phyloP scores from a whole-genome alignment of 2,113 vertebrate genomes.

The Syngnathus floridae region DNA sequence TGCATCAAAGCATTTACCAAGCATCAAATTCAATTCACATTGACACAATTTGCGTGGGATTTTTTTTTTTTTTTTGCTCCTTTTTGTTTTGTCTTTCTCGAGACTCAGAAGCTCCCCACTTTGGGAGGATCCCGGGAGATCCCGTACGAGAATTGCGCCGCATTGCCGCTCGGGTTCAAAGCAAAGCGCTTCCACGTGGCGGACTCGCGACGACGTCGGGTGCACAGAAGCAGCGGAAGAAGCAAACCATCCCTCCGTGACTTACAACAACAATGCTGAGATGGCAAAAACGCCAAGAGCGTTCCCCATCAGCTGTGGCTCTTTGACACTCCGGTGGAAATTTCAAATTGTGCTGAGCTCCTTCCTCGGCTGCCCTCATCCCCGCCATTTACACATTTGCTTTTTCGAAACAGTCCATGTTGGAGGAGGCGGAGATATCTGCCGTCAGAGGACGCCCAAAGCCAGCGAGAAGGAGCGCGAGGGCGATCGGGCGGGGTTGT shows the following conservation, averaged over 20 bases:
- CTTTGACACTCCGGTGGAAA: too few species aligned
- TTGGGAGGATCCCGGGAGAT: background rate
- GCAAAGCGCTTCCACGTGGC: background rate
- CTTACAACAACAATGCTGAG: too few species aligned
- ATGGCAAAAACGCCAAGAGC: too few species aligned
- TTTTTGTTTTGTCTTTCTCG: background rate
- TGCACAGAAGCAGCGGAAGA: background rate
- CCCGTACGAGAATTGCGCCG: background rate
- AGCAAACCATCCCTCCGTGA: too few species aligned
- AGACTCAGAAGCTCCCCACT: background rate
- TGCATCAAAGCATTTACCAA: background rate
- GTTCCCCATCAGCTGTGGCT: too few species aligned
- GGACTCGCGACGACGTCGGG: background rate
- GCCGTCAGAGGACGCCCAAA: background rate
- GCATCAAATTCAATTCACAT: background rate
- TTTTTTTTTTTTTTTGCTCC: background rate
- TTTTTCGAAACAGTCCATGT: background rate
- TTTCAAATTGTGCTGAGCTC: background rate
- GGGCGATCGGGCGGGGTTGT: background rate
- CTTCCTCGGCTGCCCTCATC: background rate
- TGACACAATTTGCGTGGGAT: background rate
- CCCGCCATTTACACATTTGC: background rate
- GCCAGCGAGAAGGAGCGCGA: background rate
- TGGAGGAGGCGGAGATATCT: slow-evolving; percentile 7
- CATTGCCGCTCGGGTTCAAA: background rate